These are phyloP conservation scores for Python bivittatus DNA, from an alignment of 2,113 vertebrate species.

Conservation along the genomic window DNA sequence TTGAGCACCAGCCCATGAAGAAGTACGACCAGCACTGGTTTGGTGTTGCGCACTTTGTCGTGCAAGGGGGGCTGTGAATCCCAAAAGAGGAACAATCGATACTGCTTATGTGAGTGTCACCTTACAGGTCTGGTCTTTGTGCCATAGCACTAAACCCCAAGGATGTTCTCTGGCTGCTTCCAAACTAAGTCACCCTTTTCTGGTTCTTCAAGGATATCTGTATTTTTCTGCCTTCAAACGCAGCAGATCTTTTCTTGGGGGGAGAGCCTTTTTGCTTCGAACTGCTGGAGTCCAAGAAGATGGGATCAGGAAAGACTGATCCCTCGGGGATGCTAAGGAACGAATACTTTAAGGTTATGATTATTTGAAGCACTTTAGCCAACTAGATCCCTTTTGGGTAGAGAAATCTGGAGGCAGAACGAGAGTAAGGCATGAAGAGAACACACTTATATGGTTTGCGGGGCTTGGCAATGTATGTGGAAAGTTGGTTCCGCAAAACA, in stretches of 20 bases:
- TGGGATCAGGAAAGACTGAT: too few species aligned
- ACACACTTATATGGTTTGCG: too few species aligned
- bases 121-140: rapidly evolving
- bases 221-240: rapidly evolving
- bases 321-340: too few species aligned
- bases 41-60: rapidly evolving
- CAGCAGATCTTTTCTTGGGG: neutral
- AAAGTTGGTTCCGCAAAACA: too few species aligned
- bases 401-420: too few species aligned
- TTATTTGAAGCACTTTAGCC: too few species aligned
- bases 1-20: neutral
- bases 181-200: neutral
- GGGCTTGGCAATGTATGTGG: too few species aligned
- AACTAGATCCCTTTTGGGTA: too few species aligned
- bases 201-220: rapidly evolving
- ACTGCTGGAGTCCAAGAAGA: neutral
- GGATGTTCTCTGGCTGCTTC: too few species aligned
- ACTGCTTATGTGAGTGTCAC: neutral
- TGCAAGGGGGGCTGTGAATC: neutral
- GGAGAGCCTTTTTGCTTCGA: neutral
- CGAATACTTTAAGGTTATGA: too few species aligned
- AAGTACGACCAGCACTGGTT: neutral
- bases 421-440: too few species aligned
- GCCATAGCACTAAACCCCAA: neutral
- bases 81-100: neutral